These are phyloP conservation scores for Ivindomyrus marchei DNA, from an alignment of 2,113 vertebrate genomes.

Conservation along the genomic window DNA sequence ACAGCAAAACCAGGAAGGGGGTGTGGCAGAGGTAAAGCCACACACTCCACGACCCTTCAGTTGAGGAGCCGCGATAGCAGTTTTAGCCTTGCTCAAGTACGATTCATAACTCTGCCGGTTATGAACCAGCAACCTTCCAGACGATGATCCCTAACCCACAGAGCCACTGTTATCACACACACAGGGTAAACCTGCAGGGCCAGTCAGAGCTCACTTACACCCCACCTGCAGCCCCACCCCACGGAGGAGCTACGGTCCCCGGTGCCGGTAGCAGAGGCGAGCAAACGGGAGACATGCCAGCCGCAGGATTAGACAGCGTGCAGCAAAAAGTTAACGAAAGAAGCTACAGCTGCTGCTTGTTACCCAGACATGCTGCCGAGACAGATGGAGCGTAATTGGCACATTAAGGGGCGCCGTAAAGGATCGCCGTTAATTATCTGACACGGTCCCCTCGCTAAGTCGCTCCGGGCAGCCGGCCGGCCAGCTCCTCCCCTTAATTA, in stretches of 20 bases:
- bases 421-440: constrained; percentile 38
- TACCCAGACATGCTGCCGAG: constrained; percentile 33
- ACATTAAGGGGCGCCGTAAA: constrained; percentile 39
- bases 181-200: neutral
- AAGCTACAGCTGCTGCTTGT: constrained; percentile 30
- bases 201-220: neutral
- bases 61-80: neutral
- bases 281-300: neutral
- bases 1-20: neutral
- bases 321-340: constrained; percentile 1
- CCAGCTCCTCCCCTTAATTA: neutral
- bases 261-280: neutral
- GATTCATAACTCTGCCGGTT: neutral
- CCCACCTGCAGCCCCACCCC: neutral
- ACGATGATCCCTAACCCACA: neutral
- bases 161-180: neutral
- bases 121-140: neutral
- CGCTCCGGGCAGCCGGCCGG: neutral
- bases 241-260: neutral
- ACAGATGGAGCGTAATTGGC: constrained; percentile 41
- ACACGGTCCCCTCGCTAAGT: constrained; percentile 12
- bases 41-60: neutral
- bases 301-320: neutral
- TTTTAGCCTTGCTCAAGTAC: neutral
- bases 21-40: neutral